Conservation (phyloP, 30 jellyfish, hydroid and myxozoan genomes). For the Aurelia aurita complex sp. Pacific region DNA sequence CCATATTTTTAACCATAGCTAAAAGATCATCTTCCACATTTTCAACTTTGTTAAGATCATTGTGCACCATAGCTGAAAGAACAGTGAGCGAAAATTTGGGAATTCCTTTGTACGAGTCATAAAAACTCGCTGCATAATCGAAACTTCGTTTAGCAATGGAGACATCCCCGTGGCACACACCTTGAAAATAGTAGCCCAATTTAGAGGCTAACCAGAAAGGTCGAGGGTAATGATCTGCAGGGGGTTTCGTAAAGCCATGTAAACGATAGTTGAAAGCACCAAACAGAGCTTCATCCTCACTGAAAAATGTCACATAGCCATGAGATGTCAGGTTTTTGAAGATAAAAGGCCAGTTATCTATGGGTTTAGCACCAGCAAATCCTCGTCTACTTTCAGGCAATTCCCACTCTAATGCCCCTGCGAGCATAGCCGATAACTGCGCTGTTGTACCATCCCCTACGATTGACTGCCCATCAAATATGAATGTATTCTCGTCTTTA, state of each 20-base stretch:
- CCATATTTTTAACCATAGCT: slow-evolving; percentile 15
- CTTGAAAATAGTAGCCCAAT: slow-evolving; percentile 8
- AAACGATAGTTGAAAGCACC: slow-evolving; percentile 68
- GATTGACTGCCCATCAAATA: slow-evolving; percentile 70
- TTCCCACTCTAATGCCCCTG: slow-evolving; percentile 71
- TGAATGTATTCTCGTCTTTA: slow-evolving; percentile 27
- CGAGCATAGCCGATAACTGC: slow-evolving; percentile 68
- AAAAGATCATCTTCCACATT: slow-evolving; percentile 48
- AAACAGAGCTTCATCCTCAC: slow-evolving; percentile 70
- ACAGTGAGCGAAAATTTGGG: slow-evolving; percentile 47
- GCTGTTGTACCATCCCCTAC: slow-evolving; percentile 98
- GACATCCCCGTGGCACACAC: slow-evolving; percentile 43
- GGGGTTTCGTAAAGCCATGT: slow-evolving; percentile 71
- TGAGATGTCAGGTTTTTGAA: slow-evolving; percentile 24
- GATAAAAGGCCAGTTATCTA: slow-evolving; percentile 83
- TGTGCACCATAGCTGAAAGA: slow-evolving; percentile 61
- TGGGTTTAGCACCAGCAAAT: slow-evolving; percentile 40
- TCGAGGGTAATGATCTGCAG: slow-evolving; percentile 69
- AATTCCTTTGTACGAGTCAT: slow-evolving; percentile 36
- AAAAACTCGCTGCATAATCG: slow-evolving; percentile 39
- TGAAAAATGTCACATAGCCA: slow-evolving; percentile 72
- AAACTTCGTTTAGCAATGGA: slow-evolving; percentile 40
- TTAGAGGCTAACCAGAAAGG: slow-evolving; percentile 74
- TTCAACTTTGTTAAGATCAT: slow-evolving; percentile 27
- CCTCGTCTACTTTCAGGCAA: slow-evolving; percentile 83